Percentiles rank a stretch among this genome's conserved stretches.
Conservation (phyloP, 1,140 invertebrate genomes). For the Doryteuthis pealeii region DNA sequence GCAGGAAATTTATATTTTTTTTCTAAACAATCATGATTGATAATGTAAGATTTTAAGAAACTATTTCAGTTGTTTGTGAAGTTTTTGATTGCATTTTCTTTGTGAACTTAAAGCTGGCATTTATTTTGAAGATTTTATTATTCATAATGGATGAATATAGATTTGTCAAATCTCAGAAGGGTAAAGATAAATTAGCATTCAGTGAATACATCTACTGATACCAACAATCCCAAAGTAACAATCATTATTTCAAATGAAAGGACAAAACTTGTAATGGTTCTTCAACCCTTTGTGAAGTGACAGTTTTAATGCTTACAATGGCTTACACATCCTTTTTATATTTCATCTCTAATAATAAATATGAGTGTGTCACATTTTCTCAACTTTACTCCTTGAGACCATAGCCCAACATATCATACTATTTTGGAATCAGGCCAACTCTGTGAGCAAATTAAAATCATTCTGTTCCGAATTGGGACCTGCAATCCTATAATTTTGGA, state of each 20-base stretch:
- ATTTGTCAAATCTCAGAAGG: background rate
- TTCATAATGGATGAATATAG: background rate
- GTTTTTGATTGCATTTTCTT: too few species aligned
- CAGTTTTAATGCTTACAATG: background rate
- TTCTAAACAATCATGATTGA: too few species aligned
- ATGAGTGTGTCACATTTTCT: too few species aligned
- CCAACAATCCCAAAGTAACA: background rate
- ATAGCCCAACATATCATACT: too few species aligned
- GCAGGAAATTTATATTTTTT: too few species aligned
- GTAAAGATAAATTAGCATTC: too few species aligned
- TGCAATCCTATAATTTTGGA: too few species aligned
- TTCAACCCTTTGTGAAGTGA: background rate
- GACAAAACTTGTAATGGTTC: background rate
- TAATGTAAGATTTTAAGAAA: background rate
- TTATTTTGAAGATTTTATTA: background rate
- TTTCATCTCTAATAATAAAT: background rate
- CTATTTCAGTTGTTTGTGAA: background rate
- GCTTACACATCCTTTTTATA: background rate
- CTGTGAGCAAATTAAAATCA: too few species aligned
- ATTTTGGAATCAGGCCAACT: too few species aligned
- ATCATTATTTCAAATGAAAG: background rate
- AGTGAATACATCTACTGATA: background rate
- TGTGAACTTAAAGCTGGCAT: background rate
- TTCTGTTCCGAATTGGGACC: too few species aligned
- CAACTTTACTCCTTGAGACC: too few species aligned